Evolutionary conservation across 2,888 invertebrate species (phyloP).

Genomic region (Candidula unifasciata): DNA sequence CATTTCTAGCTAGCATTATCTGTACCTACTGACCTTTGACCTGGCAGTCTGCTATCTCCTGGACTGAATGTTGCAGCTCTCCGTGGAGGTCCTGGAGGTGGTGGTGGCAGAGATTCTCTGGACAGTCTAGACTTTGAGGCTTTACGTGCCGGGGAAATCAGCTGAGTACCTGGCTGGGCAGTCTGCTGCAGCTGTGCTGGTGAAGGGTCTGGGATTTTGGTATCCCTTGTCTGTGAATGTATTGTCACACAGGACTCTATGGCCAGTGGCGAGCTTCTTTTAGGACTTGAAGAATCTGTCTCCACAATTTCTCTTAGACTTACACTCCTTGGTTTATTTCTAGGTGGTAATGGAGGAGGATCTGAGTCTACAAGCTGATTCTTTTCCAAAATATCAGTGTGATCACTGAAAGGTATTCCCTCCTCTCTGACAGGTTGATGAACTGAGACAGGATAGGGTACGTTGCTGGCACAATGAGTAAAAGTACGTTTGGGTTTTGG

Average conservation of each 20-base stretch:
- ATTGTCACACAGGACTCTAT: background rate
- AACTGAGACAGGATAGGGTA: slow-evolving; percentile 59
- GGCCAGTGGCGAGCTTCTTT: background rate
- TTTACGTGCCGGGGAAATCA: background rate
- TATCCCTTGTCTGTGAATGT: background rate
- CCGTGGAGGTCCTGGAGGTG: slow-evolving; percentile 59
- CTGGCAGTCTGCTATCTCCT: slow-evolving; percentile 25
- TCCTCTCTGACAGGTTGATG: slow-evolving; percentile 13
- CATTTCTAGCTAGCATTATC: background rate
- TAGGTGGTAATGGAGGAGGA: slow-evolving; percentile 58
- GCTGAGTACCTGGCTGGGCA: background rate
- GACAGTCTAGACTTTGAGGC: slow-evolving; percentile 56
- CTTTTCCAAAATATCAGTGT: slow-evolving; percentile 43
- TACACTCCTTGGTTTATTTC: slow-evolving; percentile 51
- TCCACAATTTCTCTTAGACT: background rate
- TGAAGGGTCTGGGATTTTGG: background rate
- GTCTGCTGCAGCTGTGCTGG: background rate
- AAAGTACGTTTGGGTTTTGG: slow-evolving; percentile 70
- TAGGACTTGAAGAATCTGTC: background rate
- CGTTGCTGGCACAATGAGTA: slow-evolving; percentile 62
- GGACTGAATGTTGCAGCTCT: slow-evolving; percentile 46
- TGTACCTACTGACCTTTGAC: background rate
- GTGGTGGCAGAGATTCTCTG: slow-evolving; percentile 66
- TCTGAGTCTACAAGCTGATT: slow-evolving; percentile 26
- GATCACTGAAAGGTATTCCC: slow-evolving; percentile 46